phyloP scores from a whole-genome alignment of 2,888 invertebrate genomes.

The Meloe dianella region DNA sequence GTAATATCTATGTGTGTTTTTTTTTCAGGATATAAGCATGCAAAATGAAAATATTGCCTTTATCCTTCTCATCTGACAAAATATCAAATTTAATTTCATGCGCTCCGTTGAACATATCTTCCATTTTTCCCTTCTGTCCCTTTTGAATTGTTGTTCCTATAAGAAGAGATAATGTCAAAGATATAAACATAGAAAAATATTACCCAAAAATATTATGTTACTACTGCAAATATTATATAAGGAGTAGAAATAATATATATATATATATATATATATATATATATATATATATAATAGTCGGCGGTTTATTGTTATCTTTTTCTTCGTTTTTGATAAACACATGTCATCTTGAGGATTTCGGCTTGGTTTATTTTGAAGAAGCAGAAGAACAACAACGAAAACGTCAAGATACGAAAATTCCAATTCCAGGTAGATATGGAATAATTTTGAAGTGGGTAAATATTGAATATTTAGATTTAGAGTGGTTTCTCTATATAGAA shows the following conservation, averaged over 20 bases:
- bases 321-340: conserved; percentile 39
- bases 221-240: conserved; percentile 38
- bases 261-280: no score
- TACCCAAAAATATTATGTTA: conserved; percentile 52
- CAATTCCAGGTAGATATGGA: neutral
- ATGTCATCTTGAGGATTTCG: conserved; percentile 41
- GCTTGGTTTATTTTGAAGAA: neutral
- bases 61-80: conserved; percentile 17
- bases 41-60: neutral
- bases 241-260: no score
- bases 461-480: conserved; percentile 9
- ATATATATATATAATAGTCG: conserved; percentile 40
- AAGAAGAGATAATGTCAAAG: neutral
- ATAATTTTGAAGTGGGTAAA: neutral
- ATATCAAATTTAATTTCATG: conserved; percentile 47
- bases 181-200: conserved; percentile 30
- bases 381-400: neutral
- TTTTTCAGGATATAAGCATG: neutral
- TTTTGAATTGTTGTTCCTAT: no score
- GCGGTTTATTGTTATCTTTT: conserved; percentile 19
- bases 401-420: neutral
- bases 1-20: neutral
- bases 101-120: conserved; percentile 42
- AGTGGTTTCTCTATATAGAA: neutral
- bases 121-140: neutral